Conservation (phyloP, 2,113 vertebrate species). For the Sylvicapra grimmia region DNA sequence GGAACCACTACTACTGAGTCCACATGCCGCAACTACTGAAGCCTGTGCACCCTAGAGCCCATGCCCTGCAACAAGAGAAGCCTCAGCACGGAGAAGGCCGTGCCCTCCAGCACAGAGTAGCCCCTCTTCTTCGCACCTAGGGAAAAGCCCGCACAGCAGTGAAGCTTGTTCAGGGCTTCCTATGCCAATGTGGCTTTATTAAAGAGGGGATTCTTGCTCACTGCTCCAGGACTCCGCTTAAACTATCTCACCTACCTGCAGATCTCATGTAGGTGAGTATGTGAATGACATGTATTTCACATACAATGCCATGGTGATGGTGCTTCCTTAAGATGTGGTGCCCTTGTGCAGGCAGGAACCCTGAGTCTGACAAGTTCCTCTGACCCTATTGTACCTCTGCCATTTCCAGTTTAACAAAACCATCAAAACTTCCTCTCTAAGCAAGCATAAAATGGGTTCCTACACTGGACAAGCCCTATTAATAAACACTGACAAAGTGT, state of each 20-base stretch:
- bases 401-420: background rate
- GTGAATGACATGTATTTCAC: background rate
- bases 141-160: background rate
- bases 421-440: background rate
- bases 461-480: background rate
- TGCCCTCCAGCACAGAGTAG: background rate
- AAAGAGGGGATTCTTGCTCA: background rate
- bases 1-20: background rate
- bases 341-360: background rate
- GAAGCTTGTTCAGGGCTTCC: background rate
- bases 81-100: background rate
- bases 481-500: background rate
- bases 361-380: background rate
- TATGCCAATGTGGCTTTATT: background rate
- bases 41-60: background rate
- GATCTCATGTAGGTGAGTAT: background rate
- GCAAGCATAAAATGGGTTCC: background rate
- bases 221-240: background rate
- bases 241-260: background rate
- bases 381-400: background rate
- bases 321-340: background rate
- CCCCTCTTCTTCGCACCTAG: rapidly evolving
- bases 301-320: background rate
- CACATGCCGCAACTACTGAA: background rate
- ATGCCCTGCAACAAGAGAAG: background rate